Percentiles rank a stretch among this genome's conserved stretches.
Evolutionary conservation across 1,140 invertebrate genomes (phyloP).

Genomic region (Tetragnatha versicolor): DNA sequence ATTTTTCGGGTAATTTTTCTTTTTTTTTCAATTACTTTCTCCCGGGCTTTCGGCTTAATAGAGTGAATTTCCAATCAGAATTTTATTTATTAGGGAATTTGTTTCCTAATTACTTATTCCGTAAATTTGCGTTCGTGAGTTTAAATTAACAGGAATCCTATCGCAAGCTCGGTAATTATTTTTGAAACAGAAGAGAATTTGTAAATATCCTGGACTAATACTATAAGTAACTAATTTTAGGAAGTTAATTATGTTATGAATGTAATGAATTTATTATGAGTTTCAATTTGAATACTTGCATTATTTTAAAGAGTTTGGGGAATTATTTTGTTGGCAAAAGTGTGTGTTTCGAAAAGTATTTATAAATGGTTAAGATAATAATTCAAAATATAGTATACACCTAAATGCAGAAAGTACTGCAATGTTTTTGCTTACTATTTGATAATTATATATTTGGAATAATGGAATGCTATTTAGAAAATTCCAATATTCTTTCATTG

Average conservation of each 20-base stretch:
- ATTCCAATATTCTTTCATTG: no score
- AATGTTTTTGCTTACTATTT: no score
- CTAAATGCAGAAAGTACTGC: no score
- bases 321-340: no score
- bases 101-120: conserved; percentile 29
- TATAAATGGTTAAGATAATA: no score
- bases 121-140: conserved; percentile 24
- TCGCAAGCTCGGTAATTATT: conserved; percentile 10
- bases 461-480: no score
- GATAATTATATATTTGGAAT: no score
- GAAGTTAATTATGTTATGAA: conserved; percentile 18
- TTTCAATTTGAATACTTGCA: neutral
- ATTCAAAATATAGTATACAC: no score
- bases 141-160: conserved; percentile 35
- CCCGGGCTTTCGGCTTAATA: conserved; percentile 10
- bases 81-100: conserved; percentile 46
- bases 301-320: no score
- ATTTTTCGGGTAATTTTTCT: conserved; percentile 25
- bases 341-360: no score
- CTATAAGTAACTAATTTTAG: conserved; percentile 10
- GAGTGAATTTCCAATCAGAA: conserved; percentile 45
- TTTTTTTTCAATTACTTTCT: conserved; percentile 14
- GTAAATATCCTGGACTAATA: neutral
- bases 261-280: conserved; percentile 13
- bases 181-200: neutral